phyloP scores from a whole-genome alignment of 1,140 invertebrate genomes.

The Arctopsyche grandis region DNA sequence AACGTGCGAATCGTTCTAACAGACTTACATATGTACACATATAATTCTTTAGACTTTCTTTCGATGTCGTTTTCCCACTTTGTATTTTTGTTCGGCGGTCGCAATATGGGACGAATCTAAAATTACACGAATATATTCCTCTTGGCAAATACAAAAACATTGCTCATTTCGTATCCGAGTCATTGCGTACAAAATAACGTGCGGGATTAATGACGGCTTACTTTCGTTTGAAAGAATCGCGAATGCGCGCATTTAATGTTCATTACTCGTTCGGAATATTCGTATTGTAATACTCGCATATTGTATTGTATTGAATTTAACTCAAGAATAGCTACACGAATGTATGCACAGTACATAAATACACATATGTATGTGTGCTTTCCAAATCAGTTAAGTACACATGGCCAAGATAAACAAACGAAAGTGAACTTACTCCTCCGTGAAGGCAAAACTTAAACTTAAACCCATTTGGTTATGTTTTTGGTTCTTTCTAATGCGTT shows the following conservation, averaged over 20 bases:
- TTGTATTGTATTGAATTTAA: too few species aligned
- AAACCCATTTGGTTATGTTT: neutral
- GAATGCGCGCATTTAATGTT: too few species aligned
- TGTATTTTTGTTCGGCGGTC: constrained; percentile 1
- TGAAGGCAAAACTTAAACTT: constrained; percentile 9
- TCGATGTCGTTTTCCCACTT: neutral
- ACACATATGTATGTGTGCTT: too few species aligned
- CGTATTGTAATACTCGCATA: too few species aligned
- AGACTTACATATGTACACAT: too few species aligned
- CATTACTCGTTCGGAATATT: too few species aligned
- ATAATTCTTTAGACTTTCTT: too few species aligned
- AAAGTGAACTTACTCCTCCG: neutral
- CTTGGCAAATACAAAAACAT: constrained; percentile 15
- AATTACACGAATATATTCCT: neutral
- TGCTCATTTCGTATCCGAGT: neutral
- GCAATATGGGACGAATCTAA: constrained; percentile 7
- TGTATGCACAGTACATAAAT: too few species aligned
- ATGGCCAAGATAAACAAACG: neutral
- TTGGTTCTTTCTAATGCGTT: too few species aligned
- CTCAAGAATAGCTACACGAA: too few species aligned
- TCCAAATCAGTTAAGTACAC: neutral
- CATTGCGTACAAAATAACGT: neutral
- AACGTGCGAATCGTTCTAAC: too few species aligned
- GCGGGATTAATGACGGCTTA: constrained; percentile 1
- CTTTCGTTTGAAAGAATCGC: neutral